Base-by-base conservation (phyloP, 1,140 invertebrate genomes). In the Holotrichia oblita region DNA sequence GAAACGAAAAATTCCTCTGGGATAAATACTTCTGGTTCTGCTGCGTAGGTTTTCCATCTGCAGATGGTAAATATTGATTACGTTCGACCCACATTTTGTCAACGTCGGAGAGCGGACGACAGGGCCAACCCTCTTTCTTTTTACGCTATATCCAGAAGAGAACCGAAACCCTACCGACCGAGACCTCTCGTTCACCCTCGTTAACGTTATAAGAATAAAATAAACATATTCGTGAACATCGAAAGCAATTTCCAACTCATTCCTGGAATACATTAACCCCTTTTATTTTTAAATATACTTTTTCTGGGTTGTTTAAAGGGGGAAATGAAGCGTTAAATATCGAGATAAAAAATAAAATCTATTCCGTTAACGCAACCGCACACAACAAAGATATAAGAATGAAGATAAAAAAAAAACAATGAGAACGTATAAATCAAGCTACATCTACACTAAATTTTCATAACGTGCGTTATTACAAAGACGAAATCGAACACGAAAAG, bases 21-120 rank as follows among this genome's bases (percentile, higher is more conserved):
- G 61, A 69, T 69, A 69, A 12, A 34, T 69, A 69, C 17, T 34
- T 34, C 4, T 34, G 17, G 77, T 41, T 40, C 77, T 78, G 59
- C 44, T 72, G 77, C 69, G 77, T 72, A 78, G 77, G 22, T 22
- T 10, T 69, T 34, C 61, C 61, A 69, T 69, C 69, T 78, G 61
- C 69, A 78, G 59, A 69, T 72, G 77, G 77, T 78, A 78, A 78
- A 78, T 78, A 78, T 78, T 78, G 77, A 78, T 78, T 69, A 78
- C 77, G 69, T 72, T 69, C 77, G 77, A 78, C 77, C 77, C 77
- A 78, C 61, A 78, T 78, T 78, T 69, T 78, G 77, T 78, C 77
- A 78, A 40, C 77, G 77, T 69, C 69, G 61, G 8, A 20, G 22
- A 17, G 61, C 61, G 22, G 61, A 69, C 61, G 22, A 69, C 61